phyloP scores from a whole-genome alignment of 2,113 vertebrate species.

The Origma solitaria region DNA sequence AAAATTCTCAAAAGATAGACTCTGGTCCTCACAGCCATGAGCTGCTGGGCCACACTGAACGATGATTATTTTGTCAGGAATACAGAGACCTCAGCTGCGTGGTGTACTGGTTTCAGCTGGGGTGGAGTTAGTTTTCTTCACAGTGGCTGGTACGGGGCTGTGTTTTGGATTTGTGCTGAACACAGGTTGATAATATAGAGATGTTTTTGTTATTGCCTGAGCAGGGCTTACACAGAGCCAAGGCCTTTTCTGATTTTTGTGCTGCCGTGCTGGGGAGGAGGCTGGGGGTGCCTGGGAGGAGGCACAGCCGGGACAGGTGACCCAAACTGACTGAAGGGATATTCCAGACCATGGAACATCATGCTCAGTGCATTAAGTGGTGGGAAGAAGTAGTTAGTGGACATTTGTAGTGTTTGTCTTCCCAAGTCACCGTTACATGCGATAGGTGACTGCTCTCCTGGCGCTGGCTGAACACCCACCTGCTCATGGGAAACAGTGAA shows the following conservation, averaged over 20 bases:
- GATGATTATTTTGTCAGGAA: background rate
- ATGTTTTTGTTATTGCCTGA: background rate
- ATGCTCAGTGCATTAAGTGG: background rate
- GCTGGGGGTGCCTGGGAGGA: background rate
- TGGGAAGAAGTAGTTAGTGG: background rate
- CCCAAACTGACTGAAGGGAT: background rate
- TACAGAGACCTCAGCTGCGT: background rate
- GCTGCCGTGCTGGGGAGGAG: fast-evolving
- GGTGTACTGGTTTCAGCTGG: background rate
- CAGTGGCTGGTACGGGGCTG: fast-evolving
- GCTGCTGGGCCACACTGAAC: background rate
- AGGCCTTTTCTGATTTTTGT: background rate
- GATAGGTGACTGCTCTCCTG: background rate
- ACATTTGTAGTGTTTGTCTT: background rate
- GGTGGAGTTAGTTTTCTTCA: background rate
- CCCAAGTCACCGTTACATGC: fast-evolving
- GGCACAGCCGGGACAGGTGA: fast-evolving
- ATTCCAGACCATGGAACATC: background rate
- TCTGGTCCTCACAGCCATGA: background rate
- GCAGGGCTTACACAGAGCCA: background rate
- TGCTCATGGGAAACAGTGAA: background rate
- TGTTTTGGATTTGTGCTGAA: background rate
- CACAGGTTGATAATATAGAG: background rate
- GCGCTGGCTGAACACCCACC: fast-evolving
- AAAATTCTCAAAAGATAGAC: background rate